phyloP scores from a whole-genome alignment of 1,140 invertebrate genomes.

The Drosophila busckii region DNA sequence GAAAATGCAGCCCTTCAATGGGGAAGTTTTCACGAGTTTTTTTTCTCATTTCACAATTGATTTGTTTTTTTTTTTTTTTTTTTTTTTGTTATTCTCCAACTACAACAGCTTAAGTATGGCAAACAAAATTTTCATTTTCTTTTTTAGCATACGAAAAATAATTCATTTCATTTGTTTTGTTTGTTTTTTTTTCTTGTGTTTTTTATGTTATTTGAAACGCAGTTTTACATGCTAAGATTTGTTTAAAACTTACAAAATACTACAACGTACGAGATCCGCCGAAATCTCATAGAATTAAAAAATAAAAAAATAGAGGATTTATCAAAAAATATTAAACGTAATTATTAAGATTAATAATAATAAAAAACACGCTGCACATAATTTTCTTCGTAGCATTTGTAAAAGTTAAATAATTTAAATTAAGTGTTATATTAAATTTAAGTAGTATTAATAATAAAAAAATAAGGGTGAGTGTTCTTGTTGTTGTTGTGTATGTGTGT shows the following conservation, averaged over 20 bases:
- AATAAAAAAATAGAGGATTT: too few species aligned
- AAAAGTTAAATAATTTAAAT: slow-evolving; percentile 68
- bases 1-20: slow-evolving; percentile 23
- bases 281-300: slow-evolving; percentile 71
- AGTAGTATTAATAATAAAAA: slow-evolving; percentile 32
- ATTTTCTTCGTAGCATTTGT: too few species aligned
- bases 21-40: slow-evolving; percentile 5
- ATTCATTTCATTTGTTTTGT: slow-evolving; percentile 30
- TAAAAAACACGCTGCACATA: slow-evolving; percentile 47
- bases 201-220: slow-evolving; percentile 46
- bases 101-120: slow-evolving; percentile 56
- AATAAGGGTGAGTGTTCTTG: slow-evolving; percentile 32
- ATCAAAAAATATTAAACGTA: too few species aligned
- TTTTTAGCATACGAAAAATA: slow-evolving; percentile 50
- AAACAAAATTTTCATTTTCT: slow-evolving; percentile 42
- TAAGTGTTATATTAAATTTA: slow-evolving; percentile 39
- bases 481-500: slow-evolving; percentile 14
- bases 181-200: slow-evolving; percentile 19
- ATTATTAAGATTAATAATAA: too few species aligned
- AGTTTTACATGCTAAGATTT: slow-evolving; percentile 54
- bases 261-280: slow-evolving; percentile 74
- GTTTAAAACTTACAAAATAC: slow-evolving; percentile 76
- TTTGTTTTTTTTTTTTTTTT: slow-evolving; percentile 24
- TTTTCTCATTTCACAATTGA: slow-evolving; percentile 1
- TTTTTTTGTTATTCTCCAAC: slow-evolving; percentile 30